phyloP scores from a whole-genome alignment of 2,888 invertebrate genomes.

The Crioceris asparagi region DNA sequence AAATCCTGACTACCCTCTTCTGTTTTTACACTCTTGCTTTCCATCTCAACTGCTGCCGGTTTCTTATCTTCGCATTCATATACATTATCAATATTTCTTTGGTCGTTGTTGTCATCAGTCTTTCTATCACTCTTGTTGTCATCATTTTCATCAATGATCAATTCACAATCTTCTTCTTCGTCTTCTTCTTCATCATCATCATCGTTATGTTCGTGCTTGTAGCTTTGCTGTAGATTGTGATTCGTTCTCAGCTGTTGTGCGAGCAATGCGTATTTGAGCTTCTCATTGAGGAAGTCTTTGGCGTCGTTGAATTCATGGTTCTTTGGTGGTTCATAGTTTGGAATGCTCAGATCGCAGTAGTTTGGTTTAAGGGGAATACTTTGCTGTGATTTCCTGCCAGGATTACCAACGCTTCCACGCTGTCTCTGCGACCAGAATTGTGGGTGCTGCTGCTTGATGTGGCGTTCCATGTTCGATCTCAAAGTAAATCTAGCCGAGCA shows the following conservation, averaged over 20 bases:
- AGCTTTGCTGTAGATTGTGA: conserved; percentile 18
- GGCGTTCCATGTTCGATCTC: conserved; percentile 90
- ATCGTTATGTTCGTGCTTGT: conserved; percentile 47
- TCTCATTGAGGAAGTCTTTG: conserved; percentile 44
- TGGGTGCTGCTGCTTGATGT: conserved; percentile 89
- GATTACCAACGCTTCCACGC: conserved; percentile 45
- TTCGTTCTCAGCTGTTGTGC: conserved; percentile 57
- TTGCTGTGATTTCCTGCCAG: conserved; percentile 42
- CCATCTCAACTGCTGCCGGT: conserved; percentile 16
- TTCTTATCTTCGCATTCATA: conserved; percentile 23
- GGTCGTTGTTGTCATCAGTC: conserved; percentile 19
- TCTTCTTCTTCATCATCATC: conserved; percentile 51
- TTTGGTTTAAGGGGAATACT: conserved; percentile 24
- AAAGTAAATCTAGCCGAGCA: conserved; percentile 85
- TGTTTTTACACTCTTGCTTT: conserved; percentile 24
- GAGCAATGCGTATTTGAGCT: conserved; percentile 65
- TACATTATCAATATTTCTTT: conserved; percentile 19
- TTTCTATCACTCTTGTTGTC: conserved; percentile 28
- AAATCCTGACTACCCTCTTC: conserved; percentile 56
- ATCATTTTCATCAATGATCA: conserved; percentile 57
- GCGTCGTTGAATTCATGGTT: conserved; percentile 27
- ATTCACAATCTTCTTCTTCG: conserved; percentile 52
- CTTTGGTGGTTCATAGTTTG: conserved; percentile 31
- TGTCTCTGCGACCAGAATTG: conserved; percentile 78
- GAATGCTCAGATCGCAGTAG: conserved; percentile 29